phyloP scores from a whole-genome alignment of 1,140 invertebrate species.

The Hyposmocoma kahamanoa region DNA sequence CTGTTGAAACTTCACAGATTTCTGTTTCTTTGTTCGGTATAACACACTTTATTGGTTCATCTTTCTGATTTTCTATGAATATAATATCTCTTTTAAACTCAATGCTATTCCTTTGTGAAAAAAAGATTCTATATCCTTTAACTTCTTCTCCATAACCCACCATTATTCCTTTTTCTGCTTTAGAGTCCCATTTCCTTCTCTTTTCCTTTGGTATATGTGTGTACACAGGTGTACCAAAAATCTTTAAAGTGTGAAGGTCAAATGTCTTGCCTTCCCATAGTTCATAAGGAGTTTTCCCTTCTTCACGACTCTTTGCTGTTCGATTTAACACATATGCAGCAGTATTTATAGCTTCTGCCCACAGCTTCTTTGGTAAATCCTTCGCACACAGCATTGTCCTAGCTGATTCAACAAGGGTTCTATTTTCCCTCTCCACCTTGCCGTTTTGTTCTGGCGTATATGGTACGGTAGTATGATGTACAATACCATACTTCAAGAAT shows the following conservation, averaged over 20 bases:
- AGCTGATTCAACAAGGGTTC: conserved; percentile 32
- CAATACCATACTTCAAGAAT: conserved; percentile 21
- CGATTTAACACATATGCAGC: conserved; percentile 5
- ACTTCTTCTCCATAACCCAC: conserved; percentile 4
- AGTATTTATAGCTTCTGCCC: conserved; percentile 13
- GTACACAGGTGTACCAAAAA: conserved; percentile 21
- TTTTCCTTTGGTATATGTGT: conserved; percentile 32
- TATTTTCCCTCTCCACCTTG: conserved; percentile 35
- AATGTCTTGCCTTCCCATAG: conserved; percentile 25
- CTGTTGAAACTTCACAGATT: not conserved
- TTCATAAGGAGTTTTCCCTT: conserved; percentile 26
- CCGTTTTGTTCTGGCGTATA: conserved; percentile 60
- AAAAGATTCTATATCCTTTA: conserved; percentile 9
- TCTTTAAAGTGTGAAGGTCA: conserved; percentile 38
- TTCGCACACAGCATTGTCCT: conserved; percentile 20
- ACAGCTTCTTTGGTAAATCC: conserved; percentile 8
- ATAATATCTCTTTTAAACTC: conserved; percentile 28
- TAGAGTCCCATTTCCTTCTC: conserved; percentile 18
- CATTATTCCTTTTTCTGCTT: conserved; percentile 10
- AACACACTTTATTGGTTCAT: conserved; percentile 15
- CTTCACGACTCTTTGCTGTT: conserved; percentile 8
- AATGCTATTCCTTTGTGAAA: not conserved
- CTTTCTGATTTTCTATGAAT: conserved; percentile 29
- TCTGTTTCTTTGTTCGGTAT: not conserved
- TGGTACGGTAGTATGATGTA: conserved; percentile 34